These are phyloP conservation scores for Illadopsis cleaveri DNA, from an alignment of 2,113 vertebrate species.

Conservation along the genomic window DNA sequence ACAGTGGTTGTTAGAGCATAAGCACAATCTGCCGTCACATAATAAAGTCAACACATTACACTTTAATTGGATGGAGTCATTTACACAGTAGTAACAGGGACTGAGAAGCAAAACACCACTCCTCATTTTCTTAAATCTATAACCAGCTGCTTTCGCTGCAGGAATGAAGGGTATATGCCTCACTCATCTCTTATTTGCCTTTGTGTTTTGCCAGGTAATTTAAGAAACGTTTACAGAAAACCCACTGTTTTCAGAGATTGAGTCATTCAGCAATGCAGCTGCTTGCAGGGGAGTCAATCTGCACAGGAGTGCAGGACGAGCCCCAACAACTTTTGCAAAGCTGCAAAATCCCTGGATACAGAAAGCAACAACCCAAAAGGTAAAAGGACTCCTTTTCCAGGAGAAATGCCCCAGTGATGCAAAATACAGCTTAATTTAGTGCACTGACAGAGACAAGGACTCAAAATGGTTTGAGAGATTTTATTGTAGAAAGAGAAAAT, in stretches of 20 bases:
- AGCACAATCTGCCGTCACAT: constrained; percentile 24
- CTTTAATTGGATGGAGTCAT: constrained; percentile 63
- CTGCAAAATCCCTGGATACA: not conserved
- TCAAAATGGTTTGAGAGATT: not conserved
- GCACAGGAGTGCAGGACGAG: not conserved
- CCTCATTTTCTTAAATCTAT: constrained; percentile 33
- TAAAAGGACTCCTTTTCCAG: not conserved
- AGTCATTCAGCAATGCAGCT: not conserved
- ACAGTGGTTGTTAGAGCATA: constrained; percentile 29
- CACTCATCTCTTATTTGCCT: not conserved
- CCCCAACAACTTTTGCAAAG: not conserved
- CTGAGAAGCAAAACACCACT: constrained; percentile 30
- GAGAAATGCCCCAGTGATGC: not conserved
- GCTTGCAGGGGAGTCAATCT: not conserved
- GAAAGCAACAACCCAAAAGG: not conserved
- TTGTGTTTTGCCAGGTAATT: not conserved
- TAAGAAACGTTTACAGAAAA: not conserved
- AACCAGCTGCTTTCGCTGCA: constrained; percentile 45
- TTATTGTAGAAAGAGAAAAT: not conserved
- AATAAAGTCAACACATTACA: constrained; percentile 62
- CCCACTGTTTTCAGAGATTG: not conserved
- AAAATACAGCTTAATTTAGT: constrained; percentile 14
- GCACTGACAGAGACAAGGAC: not conserved
- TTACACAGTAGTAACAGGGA: constrained; percentile 56
- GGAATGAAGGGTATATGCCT: not conserved